Evolutionary conservation across 2,113 vertebrate species (phyloP), one percentile per base, ranked within the genome.

Genomic region (Tamias sibiricus): DNA sequence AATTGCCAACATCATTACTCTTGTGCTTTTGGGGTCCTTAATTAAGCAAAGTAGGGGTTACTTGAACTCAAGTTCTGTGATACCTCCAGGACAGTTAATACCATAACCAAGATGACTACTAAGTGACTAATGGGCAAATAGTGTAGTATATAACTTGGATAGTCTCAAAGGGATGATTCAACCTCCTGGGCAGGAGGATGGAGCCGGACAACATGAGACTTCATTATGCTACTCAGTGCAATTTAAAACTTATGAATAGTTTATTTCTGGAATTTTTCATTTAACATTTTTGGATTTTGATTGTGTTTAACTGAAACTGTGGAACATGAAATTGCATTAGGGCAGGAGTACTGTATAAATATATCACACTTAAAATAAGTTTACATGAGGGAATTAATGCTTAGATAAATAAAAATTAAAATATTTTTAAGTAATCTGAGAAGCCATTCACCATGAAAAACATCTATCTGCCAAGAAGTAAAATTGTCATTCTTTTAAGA

Each of bases 341-440:
- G 10, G 22, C 4, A 30, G 32, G 90, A 47, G 14, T 62, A 17
- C 10, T 93, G 22, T 62, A 28, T 74, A 79, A 84, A 75, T 72
- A 28, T 72, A 74, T 42, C 19, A 75, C 14, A 52, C 32, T 79
- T 75, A 69, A 74, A 49, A 49, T 49, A 85, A 77, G 8, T 14
- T 71, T 90, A 83, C 80, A 59, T 79, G 47, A 84, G 8, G 20
- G 75, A 84, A 76, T 47, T 80, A 72, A n/a, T 88, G 42, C 32
- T 93, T 81, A 66, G 4, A 81, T 90, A 93, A 92, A 64, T 87
- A 90, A 93, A 93, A 88, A 88, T 47, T 77, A 47, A 84, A 95
- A 52, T 79, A 87, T 72, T n/a, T n/a, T n/a, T 72, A 76, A 8
- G 71, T 95, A 90, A 91, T 87, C 28, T 68, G 77, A 95, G 81